A percentile compares a stretch with the other conserved stretches of the same genome.
phyloP scores from a whole-genome alignment of 2,113 vertebrate species.

The Rhegmatorhina hoffmannsi region DNA sequence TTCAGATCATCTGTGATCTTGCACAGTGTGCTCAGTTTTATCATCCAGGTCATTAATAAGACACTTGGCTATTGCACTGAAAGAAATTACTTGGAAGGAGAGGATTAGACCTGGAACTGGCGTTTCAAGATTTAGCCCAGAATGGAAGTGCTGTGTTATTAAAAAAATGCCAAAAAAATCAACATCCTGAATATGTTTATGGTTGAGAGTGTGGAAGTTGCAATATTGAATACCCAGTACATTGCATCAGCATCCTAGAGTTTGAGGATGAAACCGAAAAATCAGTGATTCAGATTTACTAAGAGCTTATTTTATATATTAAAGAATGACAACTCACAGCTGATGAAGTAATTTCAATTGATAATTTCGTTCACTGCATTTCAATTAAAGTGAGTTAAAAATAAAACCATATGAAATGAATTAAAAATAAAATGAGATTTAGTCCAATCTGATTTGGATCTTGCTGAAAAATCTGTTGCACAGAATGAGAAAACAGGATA shows the following conservation, averaged over 20 bases:
- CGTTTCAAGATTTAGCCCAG: background rate
- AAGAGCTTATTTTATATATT: constrained; percentile 6
- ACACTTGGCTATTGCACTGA: background rate
- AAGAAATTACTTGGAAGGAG: background rate
- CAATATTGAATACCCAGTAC: background rate
- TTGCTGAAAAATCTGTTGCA: constrained; percentile 8
- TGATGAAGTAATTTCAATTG: constrained; percentile 55
- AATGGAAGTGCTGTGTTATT: background rate
- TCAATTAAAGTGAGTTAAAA: constrained; percentile 57
- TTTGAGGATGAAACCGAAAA: background rate
- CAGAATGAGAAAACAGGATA: background rate
- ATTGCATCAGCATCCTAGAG: background rate
- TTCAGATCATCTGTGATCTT: background rate
- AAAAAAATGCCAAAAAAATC: background rate
- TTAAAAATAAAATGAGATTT: constrained; percentile 52
- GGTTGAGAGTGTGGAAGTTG: background rate
- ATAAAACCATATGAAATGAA: constrained; percentile 41
- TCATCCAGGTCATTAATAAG: background rate
- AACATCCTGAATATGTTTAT: background rate
- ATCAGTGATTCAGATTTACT: background rate
- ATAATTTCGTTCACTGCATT: constrained; percentile 43
- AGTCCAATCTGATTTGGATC: constrained; percentile 11
- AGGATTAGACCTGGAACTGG: background rate
- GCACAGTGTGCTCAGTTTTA: background rate
- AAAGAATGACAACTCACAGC: constrained; percentile 29